Percentiles rank a stretch among this genome's conserved stretches.
phyloP scores from a whole-genome alignment of 2,888 invertebrate genomes.

The Drosophila recens region DNA sequence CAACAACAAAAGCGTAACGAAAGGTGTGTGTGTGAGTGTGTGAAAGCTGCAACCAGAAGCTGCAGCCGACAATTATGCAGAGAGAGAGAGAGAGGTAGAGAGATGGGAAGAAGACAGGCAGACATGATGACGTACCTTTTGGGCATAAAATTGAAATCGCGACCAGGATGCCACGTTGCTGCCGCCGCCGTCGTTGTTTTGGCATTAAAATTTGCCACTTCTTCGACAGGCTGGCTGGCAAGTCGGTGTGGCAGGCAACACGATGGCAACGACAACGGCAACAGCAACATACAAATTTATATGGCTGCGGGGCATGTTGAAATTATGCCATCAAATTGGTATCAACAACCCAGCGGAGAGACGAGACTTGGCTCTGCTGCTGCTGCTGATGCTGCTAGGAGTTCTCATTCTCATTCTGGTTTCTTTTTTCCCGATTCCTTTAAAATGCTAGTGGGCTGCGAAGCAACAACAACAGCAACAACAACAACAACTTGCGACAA shows the following conservation, averaged over 20 bases:
- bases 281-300: conserved; percentile 79
- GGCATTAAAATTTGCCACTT: conserved; percentile 82
- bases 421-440: conserved; percentile 48
- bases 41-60: conserved; percentile 64
- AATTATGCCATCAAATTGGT: conserved; percentile 86
- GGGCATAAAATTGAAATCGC: conserved; percentile 81
- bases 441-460: conserved; percentile 55
- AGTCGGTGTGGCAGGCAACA: conserved; percentile 38
- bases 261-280: conserved; percentile 66
- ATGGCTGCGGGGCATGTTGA: conserved; percentile 83
- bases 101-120: conserved; percentile 23
- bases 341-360: conserved; percentile 74
- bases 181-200: conserved; percentile 60
- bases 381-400: conserved; percentile 46
- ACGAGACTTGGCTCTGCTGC: conserved; percentile 23
- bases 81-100: background rate
- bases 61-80: conserved; percentile 65
- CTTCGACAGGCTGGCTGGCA: conserved; percentile 59
- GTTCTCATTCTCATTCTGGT: conserved; percentile 44
- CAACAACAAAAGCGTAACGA: conserved; percentile 55
- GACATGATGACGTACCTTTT: conserved; percentile 80
- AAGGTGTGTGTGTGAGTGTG: conserved; percentile 23
- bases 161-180: conserved; percentile 65
- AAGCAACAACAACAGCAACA: conserved; percentile 33
- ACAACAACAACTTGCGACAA: conserved; percentile 64